Percentiles rank a stretch among this genome's conserved stretches.
Conservation (phyloP, 2,113 vertebrate species). For the Dicentrarchus labrax region DNA sequence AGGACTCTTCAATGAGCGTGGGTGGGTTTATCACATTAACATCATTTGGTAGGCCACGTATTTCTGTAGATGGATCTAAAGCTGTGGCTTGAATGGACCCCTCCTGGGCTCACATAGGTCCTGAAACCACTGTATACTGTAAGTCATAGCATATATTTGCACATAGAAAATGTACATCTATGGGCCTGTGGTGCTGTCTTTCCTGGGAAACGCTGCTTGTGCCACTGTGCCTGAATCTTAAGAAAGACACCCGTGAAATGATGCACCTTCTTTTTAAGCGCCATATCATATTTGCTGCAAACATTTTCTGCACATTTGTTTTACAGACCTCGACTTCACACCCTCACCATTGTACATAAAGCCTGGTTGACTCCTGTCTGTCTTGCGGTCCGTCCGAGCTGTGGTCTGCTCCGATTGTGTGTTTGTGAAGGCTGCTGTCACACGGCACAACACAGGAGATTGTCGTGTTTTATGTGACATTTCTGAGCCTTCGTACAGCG, state of each 20-base stretch:
- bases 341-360: neutral
- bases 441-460: slow-evolving; percentile 1
- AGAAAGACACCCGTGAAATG: too few species aligned
- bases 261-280: too few species aligned
- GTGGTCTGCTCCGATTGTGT: neutral
- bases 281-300: neutral
- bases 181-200: too few species aligned
- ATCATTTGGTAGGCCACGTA: neutral
- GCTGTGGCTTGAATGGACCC: neutral
- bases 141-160: too few species aligned
- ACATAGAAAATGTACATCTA: too few species aligned
- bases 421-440: neutral
- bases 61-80: neutral
- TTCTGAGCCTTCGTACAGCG: neutral
- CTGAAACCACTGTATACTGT: too few species aligned
- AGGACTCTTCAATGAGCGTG: too few species aligned
- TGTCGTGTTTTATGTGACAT: neutral
- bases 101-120: too few species aligned
- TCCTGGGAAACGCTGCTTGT: too few species aligned
- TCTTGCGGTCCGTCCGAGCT: neutral
- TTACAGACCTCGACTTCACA: neutral
- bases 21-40: too few species aligned
- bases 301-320: neutral
- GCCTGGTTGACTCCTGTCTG: neutral
- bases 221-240: too few species aligned